Evolutionary conservation across 1,140 invertebrate species (phyloP), one percentile per base, ranked within the genome.

Genomic region (Drosophila elegans): DNA sequence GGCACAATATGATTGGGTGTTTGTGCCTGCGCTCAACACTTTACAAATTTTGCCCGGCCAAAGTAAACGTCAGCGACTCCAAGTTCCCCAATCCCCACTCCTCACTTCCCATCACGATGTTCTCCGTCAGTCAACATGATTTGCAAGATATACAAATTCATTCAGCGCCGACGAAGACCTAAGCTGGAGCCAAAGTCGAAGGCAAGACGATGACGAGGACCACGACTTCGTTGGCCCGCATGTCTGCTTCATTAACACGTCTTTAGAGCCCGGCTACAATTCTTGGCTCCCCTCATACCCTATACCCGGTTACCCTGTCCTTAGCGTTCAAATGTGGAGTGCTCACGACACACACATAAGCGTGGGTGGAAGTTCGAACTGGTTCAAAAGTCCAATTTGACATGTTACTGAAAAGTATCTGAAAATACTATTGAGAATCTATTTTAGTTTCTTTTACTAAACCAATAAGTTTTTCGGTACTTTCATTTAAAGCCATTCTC

Each of bases 211-310:
- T 38, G 55, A 54, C 72, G 44, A 42, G 46, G 69, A 55, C 82
- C 69, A 76, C 62, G 69, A 16, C 60, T 64, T 56, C 62, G 75
- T 56, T 61, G 83, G 71, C 62, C 79, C 63, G 75, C 83, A 89
- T 88, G 83, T 89, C 84, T 89, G 84, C 83, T 89, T 88, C 83
- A 88, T 88, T 88, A 88, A 88, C 83, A 83, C 84, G 73, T 89
- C 83, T 88, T 88, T 88, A 89, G 56, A 56, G 67, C 57, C 48
- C 6, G 54, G 34, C 74, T 51, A 55, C 41, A 59, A 38, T 61
- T 73, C 49, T 79, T 51, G 32, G 51, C 16, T 42, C 13, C 7
- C 25, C 6, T 12, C 42, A 44, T 52, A 16, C 77, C 45, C 52
- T 12, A n/a, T 25, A 13, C 12, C 34, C 53, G 4, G 29, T 32